These are phyloP conservation scores for Isaurus tuberculatus DNA, from an alignment of 92 coral and sea anemone species.

Conservation along the genomic window DNA sequence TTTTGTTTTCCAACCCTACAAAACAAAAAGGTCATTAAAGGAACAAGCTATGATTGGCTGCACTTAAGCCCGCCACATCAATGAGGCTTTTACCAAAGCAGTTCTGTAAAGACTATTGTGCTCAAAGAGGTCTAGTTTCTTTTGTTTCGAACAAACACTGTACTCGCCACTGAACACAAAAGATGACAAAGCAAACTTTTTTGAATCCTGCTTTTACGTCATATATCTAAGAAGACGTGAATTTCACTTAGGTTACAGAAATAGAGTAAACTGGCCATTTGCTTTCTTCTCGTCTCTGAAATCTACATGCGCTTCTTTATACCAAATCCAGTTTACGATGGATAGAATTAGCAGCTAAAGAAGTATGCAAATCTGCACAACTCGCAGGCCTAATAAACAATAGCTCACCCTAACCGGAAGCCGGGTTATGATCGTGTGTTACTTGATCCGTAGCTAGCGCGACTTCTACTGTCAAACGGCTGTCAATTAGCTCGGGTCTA, in stretches of 20 bases:
- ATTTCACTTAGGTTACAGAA: neutral
- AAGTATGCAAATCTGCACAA: slow-evolving; percentile 13
- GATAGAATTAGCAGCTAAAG: neutral
- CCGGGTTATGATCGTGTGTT: slow-evolving; percentile 24
- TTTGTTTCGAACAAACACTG: slow-evolving; percentile 36
- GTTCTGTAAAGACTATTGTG: slow-evolving; percentile 27
- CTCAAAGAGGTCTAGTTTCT: slow-evolving; percentile 16
- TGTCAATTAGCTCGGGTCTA: slow-evolving; percentile 37
- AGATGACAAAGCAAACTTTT: slow-evolving; percentile 24
- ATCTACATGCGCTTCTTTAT: neutral
- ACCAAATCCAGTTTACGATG: neutral
- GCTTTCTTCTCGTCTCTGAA: neutral
- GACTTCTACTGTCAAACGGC: slow-evolving; percentile 35
- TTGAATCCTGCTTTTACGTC: slow-evolving; percentile 30
- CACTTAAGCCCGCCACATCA: slow-evolving; percentile 28
- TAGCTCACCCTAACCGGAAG: slow-evolving; percentile 37
- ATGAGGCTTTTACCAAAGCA: slow-evolving; percentile 31
- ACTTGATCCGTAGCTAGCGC: slow-evolving; percentile 44
- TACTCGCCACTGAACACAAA: slow-evolving; percentile 22
- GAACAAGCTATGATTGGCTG: slow-evolving; percentile 6
- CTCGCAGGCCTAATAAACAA: slow-evolving; percentile 1
- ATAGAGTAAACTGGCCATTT: neutral
- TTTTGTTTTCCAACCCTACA: slow-evolving; percentile 21
- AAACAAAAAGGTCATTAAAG: slow-evolving; percentile 26
- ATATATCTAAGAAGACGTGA: slow-evolving; percentile 20